A percentile compares a stretch with the other conserved stretches of the same genome.
phyloP scores from a whole-genome alignment of 2,797 vertebrate genomes.

The Chelon auratus region DNA sequence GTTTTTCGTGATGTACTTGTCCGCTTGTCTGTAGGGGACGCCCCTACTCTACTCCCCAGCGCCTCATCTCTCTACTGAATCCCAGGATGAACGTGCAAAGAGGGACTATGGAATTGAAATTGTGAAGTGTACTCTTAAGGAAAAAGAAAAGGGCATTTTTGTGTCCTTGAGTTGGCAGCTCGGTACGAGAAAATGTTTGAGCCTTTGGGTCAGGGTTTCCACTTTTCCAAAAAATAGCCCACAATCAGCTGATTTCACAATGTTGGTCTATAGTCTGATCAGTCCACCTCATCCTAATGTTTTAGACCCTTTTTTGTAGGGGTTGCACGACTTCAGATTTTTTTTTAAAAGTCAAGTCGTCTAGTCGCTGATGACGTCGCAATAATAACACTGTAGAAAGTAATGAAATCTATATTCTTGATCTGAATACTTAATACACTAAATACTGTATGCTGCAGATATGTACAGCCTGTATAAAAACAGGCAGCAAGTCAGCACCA shows the following conservation, averaged over 20 bases:
- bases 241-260: neutral
- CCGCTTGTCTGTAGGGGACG: slow-evolving; percentile 60
- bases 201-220: neutral
- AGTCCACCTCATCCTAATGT: neutral
- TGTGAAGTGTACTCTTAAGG: neutral
- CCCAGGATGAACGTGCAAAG: neutral
- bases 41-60: slow-evolving; percentile 33
- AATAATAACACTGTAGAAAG: no score
- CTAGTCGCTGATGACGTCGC: no score
- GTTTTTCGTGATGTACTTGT: slow-evolving; percentile 42
- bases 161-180: neutral
- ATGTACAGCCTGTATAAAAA: no score
- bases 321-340: neutral
- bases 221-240: neutral
- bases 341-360: no score
- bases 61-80: slow-evolving; percentile 54
- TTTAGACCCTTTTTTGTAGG: neutral
- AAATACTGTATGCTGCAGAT: no score
- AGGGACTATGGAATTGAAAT: neutral
- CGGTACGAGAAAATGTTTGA: neutral
- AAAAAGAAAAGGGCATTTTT: neutral
- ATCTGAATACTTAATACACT: no score
- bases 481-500: no score
- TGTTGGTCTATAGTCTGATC: neutral
- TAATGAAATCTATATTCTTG: no score